These are phyloP conservation scores for Chaetodon trifasciatus DNA, from an alignment of 2,797 vertebrate genomes.

Conservation along the genomic window DNA sequence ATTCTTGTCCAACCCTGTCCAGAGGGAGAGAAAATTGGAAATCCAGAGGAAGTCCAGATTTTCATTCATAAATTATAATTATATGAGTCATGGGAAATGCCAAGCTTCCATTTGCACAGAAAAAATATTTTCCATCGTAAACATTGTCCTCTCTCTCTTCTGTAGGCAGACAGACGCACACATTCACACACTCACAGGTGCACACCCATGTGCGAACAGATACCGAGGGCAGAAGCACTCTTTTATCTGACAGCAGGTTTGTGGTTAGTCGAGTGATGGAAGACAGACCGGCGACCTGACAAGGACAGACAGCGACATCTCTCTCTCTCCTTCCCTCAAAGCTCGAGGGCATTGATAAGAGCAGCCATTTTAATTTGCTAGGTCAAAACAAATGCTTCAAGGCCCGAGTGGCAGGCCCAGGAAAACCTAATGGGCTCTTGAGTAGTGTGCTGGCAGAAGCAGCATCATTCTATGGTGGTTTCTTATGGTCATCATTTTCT, in stretches of 20 bases:
- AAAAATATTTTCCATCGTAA: conserved; percentile 23
- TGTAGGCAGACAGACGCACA: background rate
- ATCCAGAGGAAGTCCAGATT: background rate
- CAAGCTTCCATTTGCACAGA: conserved; percentile 18
- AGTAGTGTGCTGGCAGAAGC: conserved; percentile 51
- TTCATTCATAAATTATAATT: conserved; percentile 9
- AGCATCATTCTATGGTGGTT: conserved; percentile 61
- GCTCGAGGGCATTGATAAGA: conserved; percentile 77
- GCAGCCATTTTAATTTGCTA: conserved; percentile 80
- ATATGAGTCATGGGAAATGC: conserved; percentile 9
- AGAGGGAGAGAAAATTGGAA: background rate
- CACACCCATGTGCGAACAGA: conserved; percentile 13
- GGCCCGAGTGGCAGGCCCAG: conserved; percentile 60
- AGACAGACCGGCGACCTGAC: conserved; percentile 65
- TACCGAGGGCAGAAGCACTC: conserved; percentile 30
- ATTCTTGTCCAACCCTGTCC: background rate
- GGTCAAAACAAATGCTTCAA: conserved; percentile 79
- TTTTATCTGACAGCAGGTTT: conserved; percentile 58
- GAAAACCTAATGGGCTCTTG: conserved; percentile 71
- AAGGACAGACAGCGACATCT: conserved; percentile 74
- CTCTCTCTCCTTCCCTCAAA: conserved; percentile 43
- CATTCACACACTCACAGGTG: conserved; percentile 8
- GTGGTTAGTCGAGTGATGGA: conserved; percentile 57
- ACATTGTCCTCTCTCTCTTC: background rate
- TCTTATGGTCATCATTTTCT: conserved; percentile 60